Conservation (phyloP, 64 coral and sea anemone species). For the Orbicella faveolata region DNA sequence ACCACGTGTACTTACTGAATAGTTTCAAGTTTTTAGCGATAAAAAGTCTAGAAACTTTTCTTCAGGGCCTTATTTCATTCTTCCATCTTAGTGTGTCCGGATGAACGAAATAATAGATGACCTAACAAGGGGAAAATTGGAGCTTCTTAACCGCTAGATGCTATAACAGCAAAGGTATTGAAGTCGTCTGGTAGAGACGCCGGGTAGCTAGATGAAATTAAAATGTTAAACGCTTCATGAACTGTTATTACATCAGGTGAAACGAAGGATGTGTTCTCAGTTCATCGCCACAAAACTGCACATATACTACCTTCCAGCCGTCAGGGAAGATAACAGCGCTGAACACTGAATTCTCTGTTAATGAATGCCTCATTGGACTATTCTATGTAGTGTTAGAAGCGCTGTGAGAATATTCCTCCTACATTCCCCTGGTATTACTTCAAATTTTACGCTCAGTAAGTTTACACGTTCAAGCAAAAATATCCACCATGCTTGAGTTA, state of each 20-base stretch:
- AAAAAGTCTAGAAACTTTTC: not conserved
- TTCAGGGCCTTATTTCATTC: not conserved
- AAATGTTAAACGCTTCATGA: not conserved
- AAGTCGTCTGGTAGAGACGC: not conserved
- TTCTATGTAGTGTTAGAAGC: not conserved
- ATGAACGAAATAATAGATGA: too few species aligned
- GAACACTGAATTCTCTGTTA: not conserved
- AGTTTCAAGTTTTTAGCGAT: not conserved
- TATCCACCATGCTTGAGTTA: not conserved
- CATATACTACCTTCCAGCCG: not conserved
- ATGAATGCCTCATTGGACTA: not conserved
- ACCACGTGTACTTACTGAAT: not conserved
- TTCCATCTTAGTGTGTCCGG: too few species aligned
- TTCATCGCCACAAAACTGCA: not conserved
- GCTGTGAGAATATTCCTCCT: not conserved
- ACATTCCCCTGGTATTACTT: constrained; percentile 16
- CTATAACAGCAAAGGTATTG: too few species aligned
- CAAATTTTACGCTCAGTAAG: constrained; percentile 29
- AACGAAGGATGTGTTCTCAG: too few species aligned
- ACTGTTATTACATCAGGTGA: not conserved
- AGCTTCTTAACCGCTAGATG: too few species aligned
- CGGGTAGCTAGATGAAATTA: not conserved
- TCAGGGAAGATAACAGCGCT: not conserved
- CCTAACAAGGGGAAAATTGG: too few species aligned
- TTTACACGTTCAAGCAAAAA: not conserved